Conservation (phyloP, 2,888 invertebrate species). For the Conus canariensis region DNA sequence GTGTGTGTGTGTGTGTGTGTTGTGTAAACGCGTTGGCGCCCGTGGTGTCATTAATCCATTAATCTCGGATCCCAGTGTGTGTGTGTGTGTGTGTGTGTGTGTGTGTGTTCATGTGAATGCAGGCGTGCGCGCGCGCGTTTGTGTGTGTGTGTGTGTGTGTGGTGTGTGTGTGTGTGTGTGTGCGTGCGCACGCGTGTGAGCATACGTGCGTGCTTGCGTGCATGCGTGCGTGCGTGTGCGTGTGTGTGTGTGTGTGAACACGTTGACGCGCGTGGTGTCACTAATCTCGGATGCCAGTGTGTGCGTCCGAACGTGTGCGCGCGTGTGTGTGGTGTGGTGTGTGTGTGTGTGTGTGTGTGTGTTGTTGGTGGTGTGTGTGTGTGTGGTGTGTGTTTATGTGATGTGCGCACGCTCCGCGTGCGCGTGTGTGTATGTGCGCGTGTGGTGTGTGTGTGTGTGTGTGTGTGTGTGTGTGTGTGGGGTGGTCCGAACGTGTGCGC, state of each 20-base stretch:
- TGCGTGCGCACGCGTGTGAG: not conserved
- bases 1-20: no score
- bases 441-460: no score
- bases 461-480: no score
- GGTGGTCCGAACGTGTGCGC: no score
- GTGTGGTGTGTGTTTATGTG: not conserved
- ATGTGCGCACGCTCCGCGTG: no score
- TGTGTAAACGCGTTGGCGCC: no score
- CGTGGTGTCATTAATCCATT: no score
- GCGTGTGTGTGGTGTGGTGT: not conserved
- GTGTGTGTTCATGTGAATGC: not conserved
- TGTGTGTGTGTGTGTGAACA: not conserved
- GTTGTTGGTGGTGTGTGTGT: not conserved
- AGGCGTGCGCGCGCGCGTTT: not conserved
- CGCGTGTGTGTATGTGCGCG: not conserved
- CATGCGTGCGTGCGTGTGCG: not conserved
- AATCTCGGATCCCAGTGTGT: no score
- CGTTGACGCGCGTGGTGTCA: no score
- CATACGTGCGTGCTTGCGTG: not conserved
- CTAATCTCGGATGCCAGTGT: not conserved
- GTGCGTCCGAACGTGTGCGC: not conserved
- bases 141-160: conserved; percentile 1
- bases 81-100: no score
- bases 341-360: conserved; percentile 10
- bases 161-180: conserved; percentile 5